Percentiles rank a stretch among this genome's conserved stretches.
Conservation (phyloP, 2,888 invertebrate genomes). For the Amorpha juglandis region DNA sequence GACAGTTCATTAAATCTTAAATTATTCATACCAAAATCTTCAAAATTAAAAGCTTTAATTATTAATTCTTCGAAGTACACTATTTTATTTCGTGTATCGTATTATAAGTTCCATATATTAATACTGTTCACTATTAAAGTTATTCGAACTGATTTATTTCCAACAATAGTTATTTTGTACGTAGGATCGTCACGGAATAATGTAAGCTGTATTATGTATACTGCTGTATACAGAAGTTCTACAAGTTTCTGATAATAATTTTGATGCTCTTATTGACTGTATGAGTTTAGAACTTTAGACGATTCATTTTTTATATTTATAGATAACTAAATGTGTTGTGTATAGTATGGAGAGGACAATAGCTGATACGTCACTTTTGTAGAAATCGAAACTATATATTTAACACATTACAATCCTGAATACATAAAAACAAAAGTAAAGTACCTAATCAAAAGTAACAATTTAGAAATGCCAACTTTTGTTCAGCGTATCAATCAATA, state of each 20-base stretch:
- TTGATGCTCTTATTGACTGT: not conserved
- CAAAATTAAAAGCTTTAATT: not conserved
- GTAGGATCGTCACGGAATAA: not conserved
- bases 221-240: not conserved
- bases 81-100: not conserved
- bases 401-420: too few species aligned
- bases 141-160: not conserved
- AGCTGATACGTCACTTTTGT: too few species aligned
- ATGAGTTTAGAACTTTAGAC: not conserved
- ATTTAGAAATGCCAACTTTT: too few species aligned
- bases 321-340: too few species aligned
- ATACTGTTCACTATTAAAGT: not conserved
- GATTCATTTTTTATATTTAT: not conserved
- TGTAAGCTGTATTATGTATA: too few species aligned
- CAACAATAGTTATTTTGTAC: conserved; percentile 1
- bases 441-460: too few species aligned
- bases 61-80: not conserved
- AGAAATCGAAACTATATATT: too few species aligned
- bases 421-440: too few species aligned
- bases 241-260: not conserved
- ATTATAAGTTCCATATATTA: not conserved
- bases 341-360: too few species aligned
- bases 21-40: not conserved
- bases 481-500: too few species aligned
- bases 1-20: not conserved